Conservation (phyloP, 1,140 invertebrate species). For the Sogatella furcifera region DNA sequence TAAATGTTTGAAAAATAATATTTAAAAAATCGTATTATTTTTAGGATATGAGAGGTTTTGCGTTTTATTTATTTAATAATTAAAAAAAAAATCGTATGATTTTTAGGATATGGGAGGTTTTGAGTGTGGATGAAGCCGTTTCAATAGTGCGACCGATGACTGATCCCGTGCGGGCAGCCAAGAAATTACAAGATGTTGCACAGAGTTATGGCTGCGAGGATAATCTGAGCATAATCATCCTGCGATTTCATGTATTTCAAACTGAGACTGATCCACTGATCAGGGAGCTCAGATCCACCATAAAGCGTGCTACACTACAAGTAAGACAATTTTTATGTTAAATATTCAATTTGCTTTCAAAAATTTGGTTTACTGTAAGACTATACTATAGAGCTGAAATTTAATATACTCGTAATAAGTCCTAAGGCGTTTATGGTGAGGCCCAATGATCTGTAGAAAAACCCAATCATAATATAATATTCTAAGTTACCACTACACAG, state of each 20-base stretch:
- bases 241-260: constrained; percentile 49
- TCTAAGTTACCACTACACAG: too few species aligned
- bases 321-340: neutral
- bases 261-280: constrained; percentile 62
- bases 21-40: too few species aligned
- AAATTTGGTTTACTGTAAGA: too few species aligned
- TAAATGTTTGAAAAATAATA: too few species aligned
- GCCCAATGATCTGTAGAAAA: too few species aligned
- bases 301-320: constrained; percentile 34
- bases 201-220: constrained; percentile 72
- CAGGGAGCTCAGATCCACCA: constrained; percentile 59
- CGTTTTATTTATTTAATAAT: too few species aligned
- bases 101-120: constrained; percentile 55
- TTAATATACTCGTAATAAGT: too few species aligned
- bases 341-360: too few species aligned
- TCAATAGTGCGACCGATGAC: constrained; percentile 60
- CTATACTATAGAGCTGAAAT: too few species aligned
- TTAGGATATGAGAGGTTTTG: too few species aligned
- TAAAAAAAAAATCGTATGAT: neutral
- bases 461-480: too few species aligned
- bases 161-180: constrained; percentile 65
- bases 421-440: too few species aligned
- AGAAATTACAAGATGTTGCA: constrained; percentile 65
- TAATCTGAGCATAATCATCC: constrained; percentile 65
- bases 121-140: constrained; percentile 60